Conservation (phyloP, 2,797 vertebrate genomes). For the Capromys pilorides region DNA sequence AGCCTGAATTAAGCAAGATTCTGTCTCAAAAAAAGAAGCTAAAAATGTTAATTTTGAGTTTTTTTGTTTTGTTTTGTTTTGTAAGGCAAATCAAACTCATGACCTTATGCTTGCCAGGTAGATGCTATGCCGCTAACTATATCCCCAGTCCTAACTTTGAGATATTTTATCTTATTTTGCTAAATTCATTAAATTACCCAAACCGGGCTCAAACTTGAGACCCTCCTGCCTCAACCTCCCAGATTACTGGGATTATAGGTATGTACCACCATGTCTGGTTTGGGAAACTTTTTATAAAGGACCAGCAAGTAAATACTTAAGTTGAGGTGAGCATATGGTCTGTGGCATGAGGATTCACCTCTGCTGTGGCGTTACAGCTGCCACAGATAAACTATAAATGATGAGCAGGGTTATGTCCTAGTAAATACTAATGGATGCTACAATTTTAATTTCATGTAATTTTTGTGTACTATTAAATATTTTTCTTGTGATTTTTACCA, state of each 20-base stretch:
- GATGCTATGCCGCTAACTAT: not conserved
- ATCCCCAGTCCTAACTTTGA: not conserved
- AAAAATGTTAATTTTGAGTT: not conserved
- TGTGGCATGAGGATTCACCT: not conserved
- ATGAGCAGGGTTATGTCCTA: not conserved
- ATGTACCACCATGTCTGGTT: not conserved
- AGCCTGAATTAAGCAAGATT: too few species aligned
- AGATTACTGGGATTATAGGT: not conserved
- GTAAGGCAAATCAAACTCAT: not conserved
- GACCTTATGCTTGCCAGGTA: not conserved
- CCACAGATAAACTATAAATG: not conserved
- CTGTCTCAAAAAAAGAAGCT: too few species aligned
- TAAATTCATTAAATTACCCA: not conserved
- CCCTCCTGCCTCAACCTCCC: not conserved
- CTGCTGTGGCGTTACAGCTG: not conserved
- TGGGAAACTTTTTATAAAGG: not conserved
- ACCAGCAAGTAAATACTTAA: constrained; percentile 7
- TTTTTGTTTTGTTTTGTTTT: too few species aligned
- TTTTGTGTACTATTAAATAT: constrained; percentile 5
- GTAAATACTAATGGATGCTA: not conserved
- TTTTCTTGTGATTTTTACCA: not conserved
- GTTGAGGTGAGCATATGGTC: not conserved
- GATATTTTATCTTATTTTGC: not conserved
- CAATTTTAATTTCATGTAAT: not conserved
- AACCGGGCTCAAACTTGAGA: not conserved